phyloP scores from a whole-genome alignment of 2,113 vertebrate genomes.

The Odocoileus hemionus region DNA sequence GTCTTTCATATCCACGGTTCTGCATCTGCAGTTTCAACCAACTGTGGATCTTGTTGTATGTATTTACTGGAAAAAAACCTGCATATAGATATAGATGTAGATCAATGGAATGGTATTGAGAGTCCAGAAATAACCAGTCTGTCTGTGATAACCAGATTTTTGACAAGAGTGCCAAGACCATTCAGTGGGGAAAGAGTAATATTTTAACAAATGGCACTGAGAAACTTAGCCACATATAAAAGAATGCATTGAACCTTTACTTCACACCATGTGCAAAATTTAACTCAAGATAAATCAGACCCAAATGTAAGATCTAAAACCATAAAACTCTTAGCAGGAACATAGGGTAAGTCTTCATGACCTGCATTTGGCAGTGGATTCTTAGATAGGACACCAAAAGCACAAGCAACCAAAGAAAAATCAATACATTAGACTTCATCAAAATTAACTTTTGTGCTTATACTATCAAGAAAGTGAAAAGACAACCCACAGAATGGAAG shows the following conservation, averaged over 20 bases:
- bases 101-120: background rate
- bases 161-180: background rate
- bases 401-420: background rate
- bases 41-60: background rate
- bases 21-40: background rate
- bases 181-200: background rate
- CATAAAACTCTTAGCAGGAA: slow-evolving; percentile 6
- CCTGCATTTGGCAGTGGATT: background rate
- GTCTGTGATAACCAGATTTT: background rate
- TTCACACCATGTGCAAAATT: background rate
- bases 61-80: background rate
- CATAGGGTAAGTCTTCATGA: background rate
- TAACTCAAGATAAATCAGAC: background rate
- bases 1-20: background rate
- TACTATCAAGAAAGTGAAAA: background rate
- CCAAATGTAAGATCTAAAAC: background rate
- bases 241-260: background rate
- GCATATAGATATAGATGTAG: background rate
- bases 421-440: background rate
- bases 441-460: background rate
- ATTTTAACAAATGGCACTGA: background rate
- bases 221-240: background rate
- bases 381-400: background rate
- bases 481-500: background rate
- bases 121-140: background rate